A percentile compares a stretch with the other conserved stretches of the same genome.
Evolutionary conservation across 2,888 invertebrate species (phyloP).

Genomic region (Dicranocentrus wangi): DNA sequence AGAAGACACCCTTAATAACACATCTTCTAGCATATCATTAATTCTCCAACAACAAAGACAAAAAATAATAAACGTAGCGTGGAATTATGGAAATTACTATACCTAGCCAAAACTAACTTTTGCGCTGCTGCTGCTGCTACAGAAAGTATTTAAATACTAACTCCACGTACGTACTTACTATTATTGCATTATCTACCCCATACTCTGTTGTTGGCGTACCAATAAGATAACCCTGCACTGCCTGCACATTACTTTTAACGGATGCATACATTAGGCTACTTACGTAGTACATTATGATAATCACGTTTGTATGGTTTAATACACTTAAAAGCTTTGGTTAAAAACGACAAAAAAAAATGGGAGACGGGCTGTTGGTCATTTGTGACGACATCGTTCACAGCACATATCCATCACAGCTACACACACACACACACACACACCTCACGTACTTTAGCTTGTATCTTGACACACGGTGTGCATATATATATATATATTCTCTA

Average conservation of each 20-base stretch:
- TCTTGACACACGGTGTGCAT: constrained; percentile 11
- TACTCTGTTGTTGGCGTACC: not conserved
- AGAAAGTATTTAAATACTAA: not conserved
- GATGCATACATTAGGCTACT: constrained; percentile 44
- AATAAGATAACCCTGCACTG: constrained; percentile 40
- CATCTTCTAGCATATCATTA: constrained; percentile 16
- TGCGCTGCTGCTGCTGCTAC: no score
- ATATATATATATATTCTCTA: not conserved
- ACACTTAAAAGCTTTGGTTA: constrained; percentile 24
- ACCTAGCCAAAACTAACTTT: constrained; percentile 16
- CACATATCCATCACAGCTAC: not conserved
- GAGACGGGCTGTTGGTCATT: constrained; percentile 68
- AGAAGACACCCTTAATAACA: constrained; percentile 1
- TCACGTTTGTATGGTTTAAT: constrained; percentile 43
- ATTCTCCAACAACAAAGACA: constrained; percentile 41
- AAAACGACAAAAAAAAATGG: constrained; percentile 33
- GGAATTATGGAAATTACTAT: constrained; percentile 37
- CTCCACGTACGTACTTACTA: not conserved
- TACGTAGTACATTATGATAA: constrained; percentile 5
- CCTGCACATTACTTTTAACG: constrained; percentile 39
- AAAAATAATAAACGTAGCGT: constrained; percentile 47
- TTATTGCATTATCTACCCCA: no score
- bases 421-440: not conserved
- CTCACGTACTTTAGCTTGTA: no score
- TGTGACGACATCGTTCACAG: constrained; percentile 59